Base-by-base conservation (phyloP, 2,888 invertebrate genomes). In the Limnephilus auricula region DNA sequence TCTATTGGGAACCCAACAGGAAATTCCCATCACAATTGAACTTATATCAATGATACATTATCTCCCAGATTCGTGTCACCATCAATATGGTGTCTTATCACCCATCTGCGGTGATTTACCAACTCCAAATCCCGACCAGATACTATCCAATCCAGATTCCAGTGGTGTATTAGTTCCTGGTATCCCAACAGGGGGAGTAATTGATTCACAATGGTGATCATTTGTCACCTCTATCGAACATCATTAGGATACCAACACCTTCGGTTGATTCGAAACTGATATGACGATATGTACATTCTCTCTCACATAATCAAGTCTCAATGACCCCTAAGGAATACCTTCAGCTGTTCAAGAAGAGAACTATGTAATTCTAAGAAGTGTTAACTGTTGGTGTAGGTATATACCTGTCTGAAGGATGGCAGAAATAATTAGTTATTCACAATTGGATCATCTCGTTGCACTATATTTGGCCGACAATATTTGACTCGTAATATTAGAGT, bases 221-320 rank as follows among this genome's bases (percentile, higher is more conserved):
- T 92, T 91, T 91, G 92, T 92, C 91, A 92, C 92, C 86, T 78
- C 50, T 89, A 91, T 91, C 89, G 45, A 37, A 18, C 89, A 83
- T 89, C 91, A 91, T 91, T 91, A 91, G 83, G 65, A 78, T 50
- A 89, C 89, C 89, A 89, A 89, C 89, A 89, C 89, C 89, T 89
- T 83, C 50, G 25, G 15, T 50, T 40, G 89, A 89, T 89, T 32
- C 40, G 50, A 50, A 40, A 82, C 89, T 32, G 82, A 89, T 82
- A 80, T 80, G 31, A 89, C 15, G 34, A 40, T 30, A 50, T n/a
- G 65, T 65, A 65, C 88, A 88, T 34, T 34, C 31, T 65, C 25
- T n/a, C 34, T 65, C 88, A 31, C 2, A 31, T 85, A 34, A 82
- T 85, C 85, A 45, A 85, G 50, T 50, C 85, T n/a, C 85, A 85